A percentile compares a stretch with the other conserved stretches of the same genome.
Conservation (phyloP, 1,140 invertebrate species). For the Drosophila nikananu region DNA sequence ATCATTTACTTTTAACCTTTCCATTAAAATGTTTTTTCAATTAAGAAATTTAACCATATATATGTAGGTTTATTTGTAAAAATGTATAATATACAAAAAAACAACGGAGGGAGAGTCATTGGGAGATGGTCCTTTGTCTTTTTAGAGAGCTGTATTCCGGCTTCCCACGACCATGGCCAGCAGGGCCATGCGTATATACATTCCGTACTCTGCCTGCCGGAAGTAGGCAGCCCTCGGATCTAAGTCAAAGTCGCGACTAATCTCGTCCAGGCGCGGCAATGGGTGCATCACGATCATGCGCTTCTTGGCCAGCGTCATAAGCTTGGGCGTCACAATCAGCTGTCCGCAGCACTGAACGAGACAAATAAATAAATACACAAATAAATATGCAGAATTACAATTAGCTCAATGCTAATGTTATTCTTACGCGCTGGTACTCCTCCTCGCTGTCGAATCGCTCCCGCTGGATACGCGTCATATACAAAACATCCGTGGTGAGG, state of each 20-base stretch:
- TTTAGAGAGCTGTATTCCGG: slow-evolving; percentile 55
- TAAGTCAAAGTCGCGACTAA: slow-evolving; percentile 96
- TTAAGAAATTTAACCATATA: not conserved
- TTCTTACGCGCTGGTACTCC: slow-evolving; percentile 91
- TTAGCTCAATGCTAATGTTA: fast-evolving
- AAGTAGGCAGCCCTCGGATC: slow-evolving; percentile 99
- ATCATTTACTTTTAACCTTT: not conserved
- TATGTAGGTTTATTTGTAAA: not conserved
- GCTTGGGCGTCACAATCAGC: slow-evolving; percentile 95
- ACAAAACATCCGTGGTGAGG: slow-evolving; percentile 97
- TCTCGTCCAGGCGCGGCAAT: slow-evolving; percentile 97
- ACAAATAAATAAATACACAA: not conserved
- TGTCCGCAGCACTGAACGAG: slow-evolving; percentile 90
- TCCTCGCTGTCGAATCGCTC: slow-evolving; percentile 94
- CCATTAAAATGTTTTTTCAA: not conserved
- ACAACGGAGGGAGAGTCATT: not conserved
- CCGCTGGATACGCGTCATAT: slow-evolving; percentile 98
- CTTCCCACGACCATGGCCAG: slow-evolving; percentile 94
- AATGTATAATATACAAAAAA: slow-evolving; percentile 11
- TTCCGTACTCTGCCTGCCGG: slow-evolving; percentile 98
- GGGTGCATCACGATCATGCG: slow-evolving; percentile 99
- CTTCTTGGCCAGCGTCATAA: slow-evolving; percentile 97
- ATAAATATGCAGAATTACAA: not conserved
- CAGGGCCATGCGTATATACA: slow-evolving; percentile 99
- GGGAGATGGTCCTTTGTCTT: not conserved